Base-by-base conservation (phyloP, 2,113 vertebrate species). In the Lipophrys pholis region DNA sequence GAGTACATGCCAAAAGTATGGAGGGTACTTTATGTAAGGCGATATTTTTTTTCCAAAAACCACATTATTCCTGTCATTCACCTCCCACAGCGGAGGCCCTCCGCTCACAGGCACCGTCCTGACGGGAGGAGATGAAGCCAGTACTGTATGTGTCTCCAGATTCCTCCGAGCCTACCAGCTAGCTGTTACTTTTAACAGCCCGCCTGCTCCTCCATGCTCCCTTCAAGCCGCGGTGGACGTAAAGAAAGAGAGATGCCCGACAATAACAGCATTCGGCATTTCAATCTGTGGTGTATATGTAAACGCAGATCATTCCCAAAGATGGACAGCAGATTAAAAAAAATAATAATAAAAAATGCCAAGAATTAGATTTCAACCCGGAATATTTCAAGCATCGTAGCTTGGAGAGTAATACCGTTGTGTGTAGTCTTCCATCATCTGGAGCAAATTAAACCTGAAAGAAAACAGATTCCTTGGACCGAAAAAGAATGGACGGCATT, bases 161-260 rank as follows among this genome's bases (percentile, higher is more conserved):
- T 90, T 92, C 90, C 89, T 88, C 66, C 82, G 60, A 68, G 68
- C 55, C 79, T 90, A 72, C 86, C 87, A 90, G 57, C 73, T 80
- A 87, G 75, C 83, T 92, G 91, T 68, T 79, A 90, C 75, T 87
- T 91, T 88, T 86, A 69, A 80, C 80, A 77, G 64, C 55, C 11
- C 12, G 21, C 17, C 42, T 46, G 17, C 39, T 70, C 45, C 60
- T 36, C 9, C 40, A 53, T 64, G 42, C 50, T 40, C 16, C 14
- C 8, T 57, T 56, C 6, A 55, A 51, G 55, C 54, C 46, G 61
- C 41, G 74, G 9, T 12, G 51, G 1, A 12, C 12, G 73, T 12
- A 42, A 39, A 63, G 69, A 50, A 76, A 42, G 17, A 62, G 15
- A 72, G 39, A 10, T 14, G 45, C 9, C 15, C 50, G 15, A 45